Evolutionary conservation across 2,888 invertebrate species (phyloP).

Genomic region (Isoperla grammatica): DNA sequence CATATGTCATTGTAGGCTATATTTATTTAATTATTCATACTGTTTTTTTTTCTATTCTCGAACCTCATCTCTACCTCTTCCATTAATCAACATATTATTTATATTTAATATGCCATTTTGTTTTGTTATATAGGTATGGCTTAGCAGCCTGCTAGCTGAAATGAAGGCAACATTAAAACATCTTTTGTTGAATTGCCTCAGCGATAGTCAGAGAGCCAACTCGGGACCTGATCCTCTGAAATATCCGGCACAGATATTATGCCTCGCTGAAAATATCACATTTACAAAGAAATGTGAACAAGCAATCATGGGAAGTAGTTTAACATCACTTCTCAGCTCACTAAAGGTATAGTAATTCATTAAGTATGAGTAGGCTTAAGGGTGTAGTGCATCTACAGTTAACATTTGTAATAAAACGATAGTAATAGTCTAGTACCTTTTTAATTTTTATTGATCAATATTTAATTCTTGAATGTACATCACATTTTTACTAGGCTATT

Average conservation of each 20-base stretch:
- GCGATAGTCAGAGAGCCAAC: slow-evolving; percentile 45
- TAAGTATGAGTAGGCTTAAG: too few relatives aligned
- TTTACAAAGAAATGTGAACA: slow-evolving; percentile 82
- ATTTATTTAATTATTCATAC: too few relatives aligned
- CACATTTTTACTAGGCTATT: slow-evolving; percentile 4
- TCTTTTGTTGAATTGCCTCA: slow-evolving; percentile 55
- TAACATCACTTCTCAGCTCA: slow-evolving; percentile 49
- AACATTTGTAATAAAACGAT: too few relatives aligned
- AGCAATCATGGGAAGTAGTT: slow-evolving; percentile 62
- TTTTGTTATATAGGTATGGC: slow-evolving; percentile 54
- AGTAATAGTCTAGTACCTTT: too few relatives aligned
- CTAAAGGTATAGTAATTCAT: slow-evolving; percentile 43
- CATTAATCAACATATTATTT: too few relatives aligned
- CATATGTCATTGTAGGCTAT: too few relatives aligned
- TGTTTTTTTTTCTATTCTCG: too few relatives aligned
- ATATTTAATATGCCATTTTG: too few relatives aligned
- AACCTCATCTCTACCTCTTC: too few relatives aligned
- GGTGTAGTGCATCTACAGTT: too few relatives aligned
- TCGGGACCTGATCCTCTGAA: slow-evolving; percentile 52
- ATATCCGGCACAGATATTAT: slow-evolving; percentile 75
- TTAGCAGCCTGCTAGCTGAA: slow-evolving; percentile 71
- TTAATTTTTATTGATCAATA: too few relatives aligned
- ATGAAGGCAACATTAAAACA: slow-evolving; percentile 73
- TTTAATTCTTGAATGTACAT: too few relatives aligned
- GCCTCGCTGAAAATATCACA: slow-evolving; percentile 74